A percentile compares a stretch with the other conserved stretches of the same genome.
phyloP scores from a whole-genome alignment of 2,888 invertebrate genomes.

The Trichogramma dendrolimi region DNA sequence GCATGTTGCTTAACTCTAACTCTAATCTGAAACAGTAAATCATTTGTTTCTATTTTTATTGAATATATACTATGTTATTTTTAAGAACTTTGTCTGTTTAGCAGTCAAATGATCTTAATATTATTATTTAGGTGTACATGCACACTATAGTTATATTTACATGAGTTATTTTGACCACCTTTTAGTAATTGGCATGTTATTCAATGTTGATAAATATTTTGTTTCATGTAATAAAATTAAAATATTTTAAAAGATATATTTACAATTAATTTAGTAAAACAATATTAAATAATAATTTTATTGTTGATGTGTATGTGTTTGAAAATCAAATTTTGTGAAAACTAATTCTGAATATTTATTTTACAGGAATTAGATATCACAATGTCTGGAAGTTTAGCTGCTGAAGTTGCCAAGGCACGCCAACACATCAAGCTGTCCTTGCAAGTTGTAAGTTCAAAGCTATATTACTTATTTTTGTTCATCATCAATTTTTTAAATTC shows the following conservation, averaged over 20 bases:
- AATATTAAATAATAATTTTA: neutral
- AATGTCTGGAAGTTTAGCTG: slow-evolving; percentile 59
- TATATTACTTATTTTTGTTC: neutral
- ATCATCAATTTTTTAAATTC: neutral
- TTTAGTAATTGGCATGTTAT: neutral
- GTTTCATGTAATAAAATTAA: slow-evolving; percentile 3
- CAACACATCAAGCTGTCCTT: slow-evolving; percentile 69
- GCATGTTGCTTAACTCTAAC: neutral
- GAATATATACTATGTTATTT: neutral
- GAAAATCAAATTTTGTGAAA: too few species aligned
- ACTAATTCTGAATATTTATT: too few species aligned
- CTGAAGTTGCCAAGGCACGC: slow-evolving; percentile 82
- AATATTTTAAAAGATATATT: neutral
- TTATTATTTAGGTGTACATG: too few species aligned
- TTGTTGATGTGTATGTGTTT: too few species aligned
- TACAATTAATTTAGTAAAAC: neutral
- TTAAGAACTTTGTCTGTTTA: too few species aligned
- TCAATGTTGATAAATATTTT: neutral
- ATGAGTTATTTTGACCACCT: too few species aligned
- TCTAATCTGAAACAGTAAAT: neutral
- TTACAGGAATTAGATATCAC: too few species aligned
- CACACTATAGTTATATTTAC: too few species aligned
- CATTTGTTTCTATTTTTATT: neutral
- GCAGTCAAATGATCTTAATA: too few species aligned
- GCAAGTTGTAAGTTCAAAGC: slow-evolving; percentile 53